Percentiles rank a stretch among this genome's conserved stretches.
phyloP scores from a whole-genome alignment of 2,797 vertebrate genomes.

The Pachyuromys duprasi region DNA sequence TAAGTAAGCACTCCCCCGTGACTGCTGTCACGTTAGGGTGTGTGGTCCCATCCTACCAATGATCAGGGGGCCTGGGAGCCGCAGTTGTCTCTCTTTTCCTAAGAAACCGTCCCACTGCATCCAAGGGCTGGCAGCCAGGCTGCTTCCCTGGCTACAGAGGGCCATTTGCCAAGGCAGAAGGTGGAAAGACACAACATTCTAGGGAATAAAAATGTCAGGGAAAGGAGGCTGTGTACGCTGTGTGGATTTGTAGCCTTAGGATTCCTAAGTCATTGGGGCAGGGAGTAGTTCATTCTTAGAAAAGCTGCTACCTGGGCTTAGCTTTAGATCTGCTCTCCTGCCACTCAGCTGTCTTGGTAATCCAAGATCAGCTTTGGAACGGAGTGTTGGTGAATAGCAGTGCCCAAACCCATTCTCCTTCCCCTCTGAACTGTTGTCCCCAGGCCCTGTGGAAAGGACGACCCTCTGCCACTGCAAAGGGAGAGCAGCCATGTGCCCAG shows the following conservation, averaged over 20 bases:
- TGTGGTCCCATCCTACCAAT: neutral
- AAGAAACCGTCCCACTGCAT: neutral
- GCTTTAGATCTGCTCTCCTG: neutral
- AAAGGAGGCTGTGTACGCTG: neutral
- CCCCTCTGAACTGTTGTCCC: neutral
- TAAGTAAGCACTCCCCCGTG: neutral
- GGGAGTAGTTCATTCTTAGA: neutral
- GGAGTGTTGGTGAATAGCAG: neutral
- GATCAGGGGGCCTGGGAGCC: neutral
- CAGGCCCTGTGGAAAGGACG: neutral
- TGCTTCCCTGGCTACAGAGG: neutral
- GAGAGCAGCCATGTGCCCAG: neutral
- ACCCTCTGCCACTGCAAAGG: neutral
- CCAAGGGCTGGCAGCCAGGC: neutral
- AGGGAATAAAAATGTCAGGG: neutral
- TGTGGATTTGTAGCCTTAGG: neutral
- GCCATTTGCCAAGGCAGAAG: neutral
- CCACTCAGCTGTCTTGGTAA: neutral
- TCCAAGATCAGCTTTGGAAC: neutral
- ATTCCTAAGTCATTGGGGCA: too few species aligned
- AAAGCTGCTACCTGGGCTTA: neutral
- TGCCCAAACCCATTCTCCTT: neutral
- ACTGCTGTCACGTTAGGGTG: neutral
- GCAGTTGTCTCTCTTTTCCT: neutral
- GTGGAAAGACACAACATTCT: neutral